Percentiles rank a stretch among this genome's conserved stretches.
phyloP scores from a whole-genome alignment of 2,888 invertebrate species.

The Microctonus hyperodae region DNA sequence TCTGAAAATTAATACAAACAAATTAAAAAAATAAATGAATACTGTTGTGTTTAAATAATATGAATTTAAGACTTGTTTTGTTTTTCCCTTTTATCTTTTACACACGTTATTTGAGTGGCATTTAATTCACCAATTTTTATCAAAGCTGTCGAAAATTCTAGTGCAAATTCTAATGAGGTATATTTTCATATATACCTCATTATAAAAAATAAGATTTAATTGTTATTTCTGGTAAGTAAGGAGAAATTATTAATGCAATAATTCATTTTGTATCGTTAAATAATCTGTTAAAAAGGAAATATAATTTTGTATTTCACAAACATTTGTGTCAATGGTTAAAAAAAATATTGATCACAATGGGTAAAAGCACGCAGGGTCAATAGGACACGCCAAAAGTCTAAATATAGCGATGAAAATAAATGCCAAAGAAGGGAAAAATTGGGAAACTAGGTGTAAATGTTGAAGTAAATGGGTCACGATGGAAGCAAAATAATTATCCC shows the following conservation, averaged over 20 bases:
- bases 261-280: neutral
- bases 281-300: neutral
- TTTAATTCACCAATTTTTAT: neutral
- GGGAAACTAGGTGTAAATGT: neutral
- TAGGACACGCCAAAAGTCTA: constrained; percentile 3
- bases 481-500: neutral
- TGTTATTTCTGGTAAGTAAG: neutral
- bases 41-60: neutral
- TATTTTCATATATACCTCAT: neutral
- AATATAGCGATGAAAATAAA: neutral
- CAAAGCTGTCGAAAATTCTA: neutral
- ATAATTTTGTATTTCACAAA: neutral
- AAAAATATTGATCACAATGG: neutral
- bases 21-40: neutral
- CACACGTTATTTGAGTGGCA: neutral
- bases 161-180: constrained; percentile 6
- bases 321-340: neutral
- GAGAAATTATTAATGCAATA: neutral
- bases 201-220: neutral
- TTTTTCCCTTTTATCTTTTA: neutral
- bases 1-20: neutral
- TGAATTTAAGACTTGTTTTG: neutral
- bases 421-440: neutral
- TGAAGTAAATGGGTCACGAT: neutral
- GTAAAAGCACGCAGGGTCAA: neutral